These are phyloP conservation scores for Gila orcuttii DNA, from an alignment of 2,113 vertebrate genomes.

Conservation along the genomic window DNA sequence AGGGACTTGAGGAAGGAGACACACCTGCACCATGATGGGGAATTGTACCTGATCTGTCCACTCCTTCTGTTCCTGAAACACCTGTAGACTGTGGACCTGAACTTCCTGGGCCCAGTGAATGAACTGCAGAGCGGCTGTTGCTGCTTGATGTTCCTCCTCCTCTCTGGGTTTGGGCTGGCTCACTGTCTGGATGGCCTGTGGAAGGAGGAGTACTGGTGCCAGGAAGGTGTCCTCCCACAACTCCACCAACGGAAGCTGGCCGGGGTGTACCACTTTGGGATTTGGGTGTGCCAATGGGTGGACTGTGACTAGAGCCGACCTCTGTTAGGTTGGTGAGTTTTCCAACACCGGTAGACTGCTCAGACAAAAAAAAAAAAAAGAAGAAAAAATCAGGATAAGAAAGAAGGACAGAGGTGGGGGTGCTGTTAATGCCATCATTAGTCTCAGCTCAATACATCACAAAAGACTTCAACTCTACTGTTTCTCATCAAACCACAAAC, in stretches of 20 bases:
- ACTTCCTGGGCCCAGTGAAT: constrained; percentile 76
- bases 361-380: constrained; percentile 39
- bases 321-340: constrained; percentile 82
- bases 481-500: constrained; percentile 46
- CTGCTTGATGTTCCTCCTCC: constrained; percentile 63
- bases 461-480: constrained; percentile 5
- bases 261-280: constrained; percentile 78
- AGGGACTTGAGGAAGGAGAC: constrained; percentile 73
- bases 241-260: constrained; percentile 71
- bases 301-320: constrained; percentile 78
- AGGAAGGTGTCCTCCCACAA: constrained; percentile 67
- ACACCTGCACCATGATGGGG: constrained; percentile 60
- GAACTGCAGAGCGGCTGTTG: constrained; percentile 67
- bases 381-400: neutral
- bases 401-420: neutral
- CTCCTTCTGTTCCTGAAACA: constrained; percentile 57
- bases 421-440: neutral
- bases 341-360: constrained; percentile 67
- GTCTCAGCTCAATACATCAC: neutral
- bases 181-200: constrained; percentile 71
- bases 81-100: constrained; percentile 64
- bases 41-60: constrained; percentile 60
- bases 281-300: constrained; percentile 83
- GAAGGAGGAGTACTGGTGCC: constrained; percentile 68
- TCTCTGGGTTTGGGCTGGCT: constrained; percentile 69